Percentiles rank a stretch among this genome's conserved stretches.
phyloP scores from a whole-genome alignment of 2,888 invertebrate genomes.

The Unio pictorum region DNA sequence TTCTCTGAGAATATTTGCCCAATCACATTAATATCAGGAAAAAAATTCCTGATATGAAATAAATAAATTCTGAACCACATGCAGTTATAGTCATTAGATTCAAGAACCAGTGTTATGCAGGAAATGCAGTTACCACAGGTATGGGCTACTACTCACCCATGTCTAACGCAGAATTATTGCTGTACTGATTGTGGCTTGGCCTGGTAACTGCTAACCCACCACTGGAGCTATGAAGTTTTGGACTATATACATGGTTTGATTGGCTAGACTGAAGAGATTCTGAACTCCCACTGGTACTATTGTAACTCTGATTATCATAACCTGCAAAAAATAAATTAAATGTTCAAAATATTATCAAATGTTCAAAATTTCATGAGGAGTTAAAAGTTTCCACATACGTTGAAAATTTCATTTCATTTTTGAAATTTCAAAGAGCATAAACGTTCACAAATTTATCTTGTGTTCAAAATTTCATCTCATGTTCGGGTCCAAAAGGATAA shows the following conservation, averaged over 20 bases:
- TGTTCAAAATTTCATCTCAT: no score
- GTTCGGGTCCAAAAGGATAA: no score
- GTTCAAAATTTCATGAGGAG: neutral
- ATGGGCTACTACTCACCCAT: no score
- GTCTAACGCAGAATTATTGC: neutral
- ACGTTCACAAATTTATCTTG: no score
- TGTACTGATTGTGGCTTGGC: conserved; percentile 6
- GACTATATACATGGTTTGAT: conserved; percentile 39
- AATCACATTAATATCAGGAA: no score
- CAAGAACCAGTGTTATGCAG: no score
- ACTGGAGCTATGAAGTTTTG: conserved; percentile 13
- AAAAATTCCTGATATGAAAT: no score
- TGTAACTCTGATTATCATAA: conserved; percentile 51
- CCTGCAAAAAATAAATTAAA: conserved; percentile 27
- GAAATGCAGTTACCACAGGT: no score
- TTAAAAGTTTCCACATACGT: neutral
- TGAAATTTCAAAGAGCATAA: neutral
- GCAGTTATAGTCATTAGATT: no score
- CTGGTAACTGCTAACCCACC: conserved; percentile 18
- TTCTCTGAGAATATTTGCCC: no score
- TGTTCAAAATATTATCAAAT: neutral
- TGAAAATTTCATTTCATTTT: neutral
- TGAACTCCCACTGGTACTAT: conserved; percentile 82
- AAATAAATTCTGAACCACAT: no score
- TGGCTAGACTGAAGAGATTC: conserved; percentile 81